Evolutionary conservation across 2,113 vertebrate genomes (phyloP), one percentile per base, ranked within the genome.

Genomic region (Mus pahari): DNA sequence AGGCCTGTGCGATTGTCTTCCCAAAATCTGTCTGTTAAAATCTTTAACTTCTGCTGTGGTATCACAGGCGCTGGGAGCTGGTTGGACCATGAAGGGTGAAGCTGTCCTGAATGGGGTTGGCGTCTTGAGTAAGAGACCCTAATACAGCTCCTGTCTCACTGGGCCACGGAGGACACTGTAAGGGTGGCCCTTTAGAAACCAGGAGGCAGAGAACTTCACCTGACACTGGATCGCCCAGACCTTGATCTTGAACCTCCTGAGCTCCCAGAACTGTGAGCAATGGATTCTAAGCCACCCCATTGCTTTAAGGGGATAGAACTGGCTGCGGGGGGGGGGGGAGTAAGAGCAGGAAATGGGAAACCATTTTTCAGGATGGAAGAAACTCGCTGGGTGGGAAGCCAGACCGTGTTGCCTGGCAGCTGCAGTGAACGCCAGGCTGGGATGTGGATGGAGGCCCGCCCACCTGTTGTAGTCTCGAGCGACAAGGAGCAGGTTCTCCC

Each of bases 391-490:
- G 42, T 4, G n/a, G 70, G 28, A 17, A n/a, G 12, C 33, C 3
- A 33, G 60, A 93, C 26, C 31, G 3, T n/a, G 8, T 17, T 3
- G 55, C 60, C 36, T 0, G 55, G 55, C 36, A 33, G 75, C 75
- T 9, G 2, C 75, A 16, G 45, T 17, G 13, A 77, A 50, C 45
- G 1, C 45, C 1, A 78, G 75, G 48, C 75, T 77, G 98, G 39
- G 5, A 1, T 0, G 31, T 36, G 17, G 45, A 45, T 0, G 16
- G 28, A 9, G n/a, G 24, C 97, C 97, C 33, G 24, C 97, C 97
- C 33, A 99, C 99, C 99, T 99, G 97, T 99, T 99, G 68, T 99
- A 99, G 96, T 99, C 98, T 10, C 98, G 97, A 28, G 99, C 98
- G 28, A 99, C 98, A 7, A 99, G 98, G 39, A 99, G 98, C 6